Conservation (phyloP, 2,888 invertebrate species). For the Megaustenia siamemsis region DNA sequence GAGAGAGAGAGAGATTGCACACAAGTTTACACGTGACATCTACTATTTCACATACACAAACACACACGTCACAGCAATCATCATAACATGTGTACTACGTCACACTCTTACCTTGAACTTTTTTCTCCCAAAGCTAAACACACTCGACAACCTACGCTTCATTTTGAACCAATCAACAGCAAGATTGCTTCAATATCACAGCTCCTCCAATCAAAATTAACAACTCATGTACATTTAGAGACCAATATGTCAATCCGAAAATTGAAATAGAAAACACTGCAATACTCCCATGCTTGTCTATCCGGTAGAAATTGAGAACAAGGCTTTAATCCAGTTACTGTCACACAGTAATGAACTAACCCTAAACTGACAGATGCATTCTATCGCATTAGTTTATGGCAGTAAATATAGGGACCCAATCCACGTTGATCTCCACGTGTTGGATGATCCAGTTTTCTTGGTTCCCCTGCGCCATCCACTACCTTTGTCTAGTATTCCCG, state of each 20-base stretch:
- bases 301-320: not conserved
- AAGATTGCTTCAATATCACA: not conserved
- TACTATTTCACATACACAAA: not conserved
- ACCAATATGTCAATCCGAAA: not conserved
- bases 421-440: too few species aligned
- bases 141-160: slow-evolving; percentile 1
- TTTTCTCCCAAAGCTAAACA: not conserved
- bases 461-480: not conserved
- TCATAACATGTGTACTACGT: not conserved
- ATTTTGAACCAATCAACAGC: slow-evolving; percentile 11
- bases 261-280: not conserved
- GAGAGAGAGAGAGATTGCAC: too few species aligned
- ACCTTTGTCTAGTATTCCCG: not conserved
- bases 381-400: too few species aligned
- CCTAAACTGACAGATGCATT: too few species aligned
- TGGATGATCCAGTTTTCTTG: too few species aligned
- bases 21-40: not conserved
- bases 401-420: too few species aligned
- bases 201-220: not conserved
- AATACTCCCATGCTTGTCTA: not conserved
- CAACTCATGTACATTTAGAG: not conserved
- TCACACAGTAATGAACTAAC: too few species aligned
- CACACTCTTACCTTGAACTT: slow-evolving; percentile 10
- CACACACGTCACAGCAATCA: not conserved
- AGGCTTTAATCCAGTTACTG: too few species aligned